Evolutionary conservation across 2,797 vertebrate species (phyloP).

Genomic region (Myotis vivesi): DNA sequence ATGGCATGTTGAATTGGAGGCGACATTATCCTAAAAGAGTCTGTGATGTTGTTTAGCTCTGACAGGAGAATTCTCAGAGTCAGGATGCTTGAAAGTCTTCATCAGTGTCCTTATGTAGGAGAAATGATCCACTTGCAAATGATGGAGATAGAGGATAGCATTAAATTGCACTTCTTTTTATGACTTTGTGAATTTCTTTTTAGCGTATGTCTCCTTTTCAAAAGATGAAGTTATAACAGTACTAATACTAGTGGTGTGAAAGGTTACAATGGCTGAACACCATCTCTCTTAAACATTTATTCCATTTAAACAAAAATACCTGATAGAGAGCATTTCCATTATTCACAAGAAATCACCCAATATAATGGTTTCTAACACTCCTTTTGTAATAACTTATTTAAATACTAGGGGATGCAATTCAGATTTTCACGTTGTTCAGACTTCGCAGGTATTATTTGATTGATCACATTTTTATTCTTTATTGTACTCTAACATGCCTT

Average conservation of each 20-base stretch:
- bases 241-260: constrained; percentile 79
- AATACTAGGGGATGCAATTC: constrained; percentile 84
- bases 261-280: constrained; percentile 83
- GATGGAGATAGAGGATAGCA: constrained; percentile 75
- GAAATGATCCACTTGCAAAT: constrained; percentile 77
- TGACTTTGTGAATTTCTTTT: constrained; percentile 81
- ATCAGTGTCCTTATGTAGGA: constrained; percentile 78
- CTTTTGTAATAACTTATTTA: constrained; percentile 87
- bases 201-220: constrained; percentile 76
- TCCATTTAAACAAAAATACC: constrained; percentile 85
- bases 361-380: constrained; percentile 83
- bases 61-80: constrained; percentile 81
- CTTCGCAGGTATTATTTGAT: constrained; percentile 81
- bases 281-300: constrained; percentile 83
- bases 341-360: constrained; percentile 84
- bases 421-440: constrained; percentile 84
- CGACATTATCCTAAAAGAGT: constrained; percentile 80
- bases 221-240: constrained; percentile 82
- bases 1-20: constrained; percentile 74
- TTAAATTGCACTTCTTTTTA: constrained; percentile 79
- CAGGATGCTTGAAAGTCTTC: constrained; percentile 82
- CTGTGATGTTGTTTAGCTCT: constrained; percentile 82
- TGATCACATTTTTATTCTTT: constrained; percentile 83
- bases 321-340: constrained; percentile 83
- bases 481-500: constrained; percentile 81